Evolutionary conservation across 2,888 invertebrate genomes (phyloP).

Genomic region (Allolobophora icterica): DNA sequence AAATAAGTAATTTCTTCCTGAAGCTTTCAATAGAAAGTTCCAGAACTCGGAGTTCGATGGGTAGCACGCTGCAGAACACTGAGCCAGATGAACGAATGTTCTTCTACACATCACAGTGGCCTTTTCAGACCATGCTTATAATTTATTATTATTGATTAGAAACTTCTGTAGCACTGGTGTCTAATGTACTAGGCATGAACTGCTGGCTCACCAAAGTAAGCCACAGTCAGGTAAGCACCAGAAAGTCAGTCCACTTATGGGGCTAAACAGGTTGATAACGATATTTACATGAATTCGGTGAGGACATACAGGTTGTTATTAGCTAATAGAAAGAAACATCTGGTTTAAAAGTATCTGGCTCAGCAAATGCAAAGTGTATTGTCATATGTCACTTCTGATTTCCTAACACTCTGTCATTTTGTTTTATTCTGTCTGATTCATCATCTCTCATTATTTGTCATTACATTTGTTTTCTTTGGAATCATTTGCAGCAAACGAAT

Average conservation of each 20-base stretch:
- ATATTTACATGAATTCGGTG: not conserved
- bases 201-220: too few relatives aligned
- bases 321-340: not conserved
- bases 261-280: not conserved
- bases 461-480: not conserved
- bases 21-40: too few relatives aligned
- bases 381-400: not conserved
- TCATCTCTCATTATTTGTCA: not conserved
- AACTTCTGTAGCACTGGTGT: too few relatives aligned
- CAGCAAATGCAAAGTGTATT: not conserved
- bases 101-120: too few relatives aligned
- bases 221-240: too few relatives aligned
- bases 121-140: too few relatives aligned
- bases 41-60: too few relatives aligned
- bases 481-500: constrained; percentile 43
- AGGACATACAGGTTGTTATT: not conserved
- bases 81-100: too few relatives aligned
- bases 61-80: too few relatives aligned
- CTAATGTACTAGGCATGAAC: too few relatives aligned
- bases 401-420: not conserved
- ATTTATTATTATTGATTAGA: too few relatives aligned
- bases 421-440: not conserved
- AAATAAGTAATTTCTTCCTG: too few relatives aligned
- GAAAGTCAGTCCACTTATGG: not conserved
- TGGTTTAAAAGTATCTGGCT: not conserved